These are phyloP conservation scores for Caenorhabditis panamensis DNA, from an alignment of 2,888 invertebrate species.

Conservation along the genomic window DNA sequence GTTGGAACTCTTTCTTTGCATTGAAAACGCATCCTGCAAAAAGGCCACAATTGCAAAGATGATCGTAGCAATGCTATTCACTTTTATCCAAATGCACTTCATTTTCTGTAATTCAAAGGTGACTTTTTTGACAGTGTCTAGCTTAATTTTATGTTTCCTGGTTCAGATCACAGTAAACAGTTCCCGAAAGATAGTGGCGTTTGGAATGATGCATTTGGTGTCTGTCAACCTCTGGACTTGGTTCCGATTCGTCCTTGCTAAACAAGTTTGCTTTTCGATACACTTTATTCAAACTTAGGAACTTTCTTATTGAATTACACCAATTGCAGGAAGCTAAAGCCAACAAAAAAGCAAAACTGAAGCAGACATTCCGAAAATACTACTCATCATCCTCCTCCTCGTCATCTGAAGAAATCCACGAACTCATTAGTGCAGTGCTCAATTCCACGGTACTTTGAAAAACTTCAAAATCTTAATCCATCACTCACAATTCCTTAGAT, in stretches of 20 bases:
- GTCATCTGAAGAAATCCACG: constrained; percentile 55
- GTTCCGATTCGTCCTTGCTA: constrained; percentile 80
- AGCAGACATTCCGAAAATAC: constrained; percentile 60
- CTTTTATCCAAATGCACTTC: constrained; percentile 81
- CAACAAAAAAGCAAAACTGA: constrained; percentile 61
- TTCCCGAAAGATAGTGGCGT: constrained; percentile 73
- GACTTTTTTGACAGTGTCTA: not conserved
- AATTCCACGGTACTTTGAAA: constrained; percentile 45
- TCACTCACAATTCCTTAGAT: constrained; percentile 26
- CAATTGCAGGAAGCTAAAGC: constrained; percentile 62
- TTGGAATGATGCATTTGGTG: constrained; percentile 80
- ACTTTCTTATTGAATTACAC: not conserved
- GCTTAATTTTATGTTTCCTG: too few relatives aligned
- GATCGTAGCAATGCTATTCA: constrained; percentile 77
- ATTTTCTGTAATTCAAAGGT: constrained; percentile 81
- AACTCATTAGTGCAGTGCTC: constrained; percentile 45
- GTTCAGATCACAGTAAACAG: constrained; percentile 77
- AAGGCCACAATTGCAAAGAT: constrained; percentile 74
- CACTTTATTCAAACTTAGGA: too few relatives aligned
- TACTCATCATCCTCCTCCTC: constrained; percentile 61
- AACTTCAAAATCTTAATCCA: constrained; percentile 3
- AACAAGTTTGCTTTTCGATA: constrained; percentile 68
- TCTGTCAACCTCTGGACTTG: constrained; percentile 80
- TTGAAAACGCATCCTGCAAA: constrained; percentile 70
- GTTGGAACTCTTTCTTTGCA: constrained; percentile 78